A percentile compares a stretch with the other conserved stretches of the same genome.
phyloP scores from a whole-genome alignment of 2,888 invertebrate genomes.

The Acronicta leporina region DNA sequence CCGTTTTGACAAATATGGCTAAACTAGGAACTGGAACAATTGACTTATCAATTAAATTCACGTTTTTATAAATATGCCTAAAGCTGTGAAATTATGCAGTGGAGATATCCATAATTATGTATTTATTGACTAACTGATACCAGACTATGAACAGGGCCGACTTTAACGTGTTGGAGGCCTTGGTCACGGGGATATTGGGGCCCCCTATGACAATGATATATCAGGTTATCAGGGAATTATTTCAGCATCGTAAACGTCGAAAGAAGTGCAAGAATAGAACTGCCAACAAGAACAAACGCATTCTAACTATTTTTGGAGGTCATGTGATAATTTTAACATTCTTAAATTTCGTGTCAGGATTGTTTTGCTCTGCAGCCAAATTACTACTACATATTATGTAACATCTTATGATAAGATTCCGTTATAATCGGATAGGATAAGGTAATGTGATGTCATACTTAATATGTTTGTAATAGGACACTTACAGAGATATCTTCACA shows the following conservation, averaged over 20 bases:
- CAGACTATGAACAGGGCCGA: too few relatives aligned
- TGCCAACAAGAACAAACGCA: slow-evolving; percentile 1
- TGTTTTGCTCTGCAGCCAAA: slow-evolving; percentile 13
- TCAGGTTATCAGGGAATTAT: too few relatives aligned
- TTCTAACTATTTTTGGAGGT: slow-evolving; percentile 16
- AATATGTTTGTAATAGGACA: too few relatives aligned
- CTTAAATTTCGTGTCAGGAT: slow-evolving; percentile 4
- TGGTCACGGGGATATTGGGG: too few relatives aligned
- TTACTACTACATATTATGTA: background rate
- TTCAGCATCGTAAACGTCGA: background rate
- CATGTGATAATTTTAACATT: slow-evolving; percentile 30
- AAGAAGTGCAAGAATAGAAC: slow-evolving; percentile 17
- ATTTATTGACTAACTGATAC: too few relatives aligned
- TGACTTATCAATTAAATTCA: background rate
- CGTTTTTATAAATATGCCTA: background rate
- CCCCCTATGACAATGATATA: too few relatives aligned
- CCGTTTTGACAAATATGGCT: too few relatives aligned
- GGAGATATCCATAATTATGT: too few relatives aligned
- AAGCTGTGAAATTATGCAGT: too few relatives aligned
- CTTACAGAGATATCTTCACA: slow-evolving; percentile 95
- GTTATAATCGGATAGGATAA: background rate
- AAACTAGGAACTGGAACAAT: too few relatives aligned
- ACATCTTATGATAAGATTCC: background rate
- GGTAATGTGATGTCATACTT: background rate
- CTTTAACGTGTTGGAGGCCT: too few relatives aligned